A percentile compares a stretch with the other conserved stretches of the same genome.
Evolutionary conservation across 1,140 invertebrate species (phyloP).

Genomic region (Drosophila kohkoa): DNA sequence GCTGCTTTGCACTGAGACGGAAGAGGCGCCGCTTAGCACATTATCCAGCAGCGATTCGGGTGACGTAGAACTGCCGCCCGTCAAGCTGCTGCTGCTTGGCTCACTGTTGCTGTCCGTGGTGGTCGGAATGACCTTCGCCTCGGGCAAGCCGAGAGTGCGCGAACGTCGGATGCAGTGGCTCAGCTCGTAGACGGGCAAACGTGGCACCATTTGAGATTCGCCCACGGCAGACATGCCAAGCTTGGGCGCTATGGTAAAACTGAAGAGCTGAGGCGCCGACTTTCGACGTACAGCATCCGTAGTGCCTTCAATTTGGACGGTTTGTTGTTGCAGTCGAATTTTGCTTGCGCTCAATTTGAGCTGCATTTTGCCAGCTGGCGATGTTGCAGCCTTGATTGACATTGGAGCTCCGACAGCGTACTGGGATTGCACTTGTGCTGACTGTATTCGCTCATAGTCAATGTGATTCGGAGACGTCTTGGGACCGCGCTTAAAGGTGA

Average conservation of each 20-base stretch:
- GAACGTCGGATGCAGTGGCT: slow-evolving; percentile 51
- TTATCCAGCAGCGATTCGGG: slow-evolving; percentile 78
- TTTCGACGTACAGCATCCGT: slow-evolving; percentile 65
- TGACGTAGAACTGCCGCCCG: slow-evolving; percentile 68
- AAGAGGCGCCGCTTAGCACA: slow-evolving; percentile 73
- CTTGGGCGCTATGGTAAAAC: slow-evolving; percentile 58
- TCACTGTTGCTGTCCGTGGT: slow-evolving; percentile 63
- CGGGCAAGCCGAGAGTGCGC: slow-evolving; percentile 46
- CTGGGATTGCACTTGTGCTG: background rate
- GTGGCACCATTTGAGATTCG: slow-evolving; percentile 14
- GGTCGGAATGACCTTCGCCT: background rate
- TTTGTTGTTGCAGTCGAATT: slow-evolving; percentile 39
- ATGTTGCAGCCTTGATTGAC: background rate
- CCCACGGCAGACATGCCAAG: background rate
- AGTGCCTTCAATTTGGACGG: background rate
- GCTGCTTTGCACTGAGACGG: slow-evolving; percentile 71
- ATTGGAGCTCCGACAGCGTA: slow-evolving; percentile 3
- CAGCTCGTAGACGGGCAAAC: slow-evolving; percentile 29
- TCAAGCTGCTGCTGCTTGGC: slow-evolving; percentile 45
- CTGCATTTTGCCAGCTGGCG: slow-evolving; percentile 38
- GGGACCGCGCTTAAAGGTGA: slow-evolving; percentile 35
- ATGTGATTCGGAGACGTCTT: slow-evolving; percentile 10
- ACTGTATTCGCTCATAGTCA: slow-evolving; percentile 40
- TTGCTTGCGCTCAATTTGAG: slow-evolving; percentile 58
- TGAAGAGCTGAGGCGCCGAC: slow-evolving; percentile 65